phyloP scores from a whole-genome alignment of 2,113 vertebrate species.

The Cephalopholis sonnerati region DNA sequence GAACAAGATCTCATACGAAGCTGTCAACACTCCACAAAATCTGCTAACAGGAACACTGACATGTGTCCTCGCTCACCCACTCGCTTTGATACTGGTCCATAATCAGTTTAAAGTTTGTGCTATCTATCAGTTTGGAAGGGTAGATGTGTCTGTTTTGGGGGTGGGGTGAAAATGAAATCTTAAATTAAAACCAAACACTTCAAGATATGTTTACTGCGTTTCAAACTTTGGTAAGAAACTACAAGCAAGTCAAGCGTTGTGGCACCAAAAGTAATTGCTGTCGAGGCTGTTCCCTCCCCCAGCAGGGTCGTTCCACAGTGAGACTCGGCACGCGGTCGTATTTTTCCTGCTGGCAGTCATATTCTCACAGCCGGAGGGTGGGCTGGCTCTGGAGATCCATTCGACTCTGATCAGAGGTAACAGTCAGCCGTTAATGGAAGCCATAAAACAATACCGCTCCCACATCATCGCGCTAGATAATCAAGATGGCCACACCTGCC shows the following conservation, averaged over 20 bases:
- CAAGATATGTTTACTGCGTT: not conserved
- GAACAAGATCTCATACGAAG: constrained; percentile 18
- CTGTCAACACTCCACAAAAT: constrained; percentile 45
- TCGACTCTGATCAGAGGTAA: constrained; percentile 45
- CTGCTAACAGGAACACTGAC: constrained; percentile 40
- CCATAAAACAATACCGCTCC: constrained; percentile 68
- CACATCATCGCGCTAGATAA: constrained; percentile 44
- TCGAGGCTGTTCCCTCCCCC: constrained; percentile 30
- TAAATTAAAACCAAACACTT: constrained; percentile 1
- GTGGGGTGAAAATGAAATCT: not conserved
- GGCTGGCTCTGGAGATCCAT: constrained; percentile 66
- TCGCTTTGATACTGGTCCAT: constrained; percentile 3
- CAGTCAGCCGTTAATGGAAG: constrained; percentile 63
- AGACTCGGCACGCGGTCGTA: constrained; percentile 20
- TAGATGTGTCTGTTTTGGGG: constrained; percentile 3
- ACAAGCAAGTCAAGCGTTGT: not conserved
- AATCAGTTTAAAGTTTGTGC: constrained; percentile 7
- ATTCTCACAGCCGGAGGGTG: constrained; percentile 50
- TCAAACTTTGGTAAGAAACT: constrained; percentile 37
- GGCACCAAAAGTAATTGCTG: constrained; percentile 46
- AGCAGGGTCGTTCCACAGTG: constrained; percentile 37
- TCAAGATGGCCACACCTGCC: constrained; percentile 41
- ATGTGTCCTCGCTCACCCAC: constrained; percentile 52
- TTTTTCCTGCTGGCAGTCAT: constrained; percentile 61
- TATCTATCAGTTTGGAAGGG: constrained; percentile 20